Conservation (phyloP, 2,888 invertebrate genomes). For the Stenodema calcarata region DNA sequence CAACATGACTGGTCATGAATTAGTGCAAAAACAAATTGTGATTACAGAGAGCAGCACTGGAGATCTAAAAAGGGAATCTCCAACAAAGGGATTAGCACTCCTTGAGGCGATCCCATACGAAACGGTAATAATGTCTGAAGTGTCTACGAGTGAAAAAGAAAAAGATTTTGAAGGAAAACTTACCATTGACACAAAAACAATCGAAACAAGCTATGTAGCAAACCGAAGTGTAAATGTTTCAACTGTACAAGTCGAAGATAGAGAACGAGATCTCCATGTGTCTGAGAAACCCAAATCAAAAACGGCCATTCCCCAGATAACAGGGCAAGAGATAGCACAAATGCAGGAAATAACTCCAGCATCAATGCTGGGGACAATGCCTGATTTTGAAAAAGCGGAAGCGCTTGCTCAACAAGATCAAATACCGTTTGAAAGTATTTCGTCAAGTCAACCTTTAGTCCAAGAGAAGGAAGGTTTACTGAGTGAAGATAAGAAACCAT, state of each 20-base stretch:
- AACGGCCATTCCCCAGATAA: slow-evolving; percentile 57
- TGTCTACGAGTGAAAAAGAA: slow-evolving; percentile 62
- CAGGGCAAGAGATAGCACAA: slow-evolving; percentile 60
- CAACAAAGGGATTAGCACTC: slow-evolving; percentile 62
- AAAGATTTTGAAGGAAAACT: slow-evolving; percentile 56
- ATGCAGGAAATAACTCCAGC: slow-evolving; percentile 53
- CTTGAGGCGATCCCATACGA: slow-evolving; percentile 64
- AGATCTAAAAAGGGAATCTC: slow-evolving; percentile 59
- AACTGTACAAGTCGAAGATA: slow-evolving; percentile 57
- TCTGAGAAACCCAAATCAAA: slow-evolving; percentile 53
- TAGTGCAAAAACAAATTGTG: slow-evolving; percentile 60
- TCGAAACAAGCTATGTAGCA: slow-evolving; percentile 58
- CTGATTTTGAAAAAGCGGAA: slow-evolving; percentile 51
- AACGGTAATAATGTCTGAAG: slow-evolving; percentile 62
- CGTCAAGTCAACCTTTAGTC: slow-evolving; percentile 57
- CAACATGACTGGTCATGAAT: slow-evolving; percentile 57
- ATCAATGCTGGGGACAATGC: slow-evolving; percentile 50
- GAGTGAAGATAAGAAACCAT: slow-evolving; percentile 53
- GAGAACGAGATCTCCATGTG: slow-evolving; percentile 53
- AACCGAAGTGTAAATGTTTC: slow-evolving; percentile 57
- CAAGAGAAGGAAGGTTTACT: slow-evolving; percentile 58
- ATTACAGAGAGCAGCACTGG: slow-evolving; percentile 61
- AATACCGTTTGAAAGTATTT: slow-evolving; percentile 57
- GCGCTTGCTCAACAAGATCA: slow-evolving; percentile 56
- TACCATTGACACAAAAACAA: slow-evolving; percentile 53